Base-by-base conservation (phyloP, 1,140 invertebrate species). In the Ectropis grisescens region DNA sequence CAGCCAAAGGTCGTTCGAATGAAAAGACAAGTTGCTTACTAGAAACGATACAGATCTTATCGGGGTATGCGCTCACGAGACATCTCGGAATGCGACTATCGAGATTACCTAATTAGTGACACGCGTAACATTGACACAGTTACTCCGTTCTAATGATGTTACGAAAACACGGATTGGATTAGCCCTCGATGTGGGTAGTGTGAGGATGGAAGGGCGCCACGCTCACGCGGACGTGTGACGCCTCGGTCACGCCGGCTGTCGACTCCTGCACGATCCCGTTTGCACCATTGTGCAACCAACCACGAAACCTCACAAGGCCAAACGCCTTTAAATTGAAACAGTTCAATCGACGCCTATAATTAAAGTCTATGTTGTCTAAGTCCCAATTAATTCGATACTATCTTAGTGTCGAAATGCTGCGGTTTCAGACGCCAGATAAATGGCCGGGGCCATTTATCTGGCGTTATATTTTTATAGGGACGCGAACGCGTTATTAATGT, bases 321-420 rank as follows among this genome's bases (percentile, higher is more conserved):
- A 22, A 29, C 15, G 26, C 26, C 26, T 16, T 34, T 29, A 11
- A 41, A 34, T n/a, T 15, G n/a, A 25, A 41, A 29, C 27, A 29
- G 10, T 13, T 29, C 5, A 29, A 4, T 13, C 25, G 2, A 13
- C 32, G 27, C n/a, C 26, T 58, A 47, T 58, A 60, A 61, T 66
- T 66, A 58, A 54, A 62, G 41, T 47, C 48, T 47, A 50, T 59
- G 59, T 55, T 40, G 41, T 47, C 48, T 47, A 50, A 58, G 59
- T 55, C 41, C 62, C 47, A 62, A 58, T 60, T 62, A 65, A 65
- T 56, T 37, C 48, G 57, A 68, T 64, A 70, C 50, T 58, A 50
- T 52, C 15, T 29, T 29, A 33, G 30, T 61, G 57, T 47, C 48
- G 57, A 70, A 68, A 68, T 49, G 30, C 26, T 60, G 52, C 37